Percentiles rank a stretch among this genome's conserved stretches.
These are phyloP conservation scores for Echinarachnius parma DNA, from an alignment of 53 echinoderm and acorn worm genomes.

Conservation along the genomic window DNA sequence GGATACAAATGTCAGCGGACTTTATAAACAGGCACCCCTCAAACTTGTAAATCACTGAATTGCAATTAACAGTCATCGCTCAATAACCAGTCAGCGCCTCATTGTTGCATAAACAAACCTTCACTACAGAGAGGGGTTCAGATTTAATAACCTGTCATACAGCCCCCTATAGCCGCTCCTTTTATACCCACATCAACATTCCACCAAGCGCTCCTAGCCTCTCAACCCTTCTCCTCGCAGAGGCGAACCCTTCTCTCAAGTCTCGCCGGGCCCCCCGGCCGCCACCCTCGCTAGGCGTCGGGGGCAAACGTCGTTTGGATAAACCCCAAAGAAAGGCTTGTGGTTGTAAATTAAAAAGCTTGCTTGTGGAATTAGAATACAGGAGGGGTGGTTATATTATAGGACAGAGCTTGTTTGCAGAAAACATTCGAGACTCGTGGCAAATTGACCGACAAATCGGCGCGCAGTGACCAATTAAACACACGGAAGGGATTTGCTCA, in stretches of 20 bases:
- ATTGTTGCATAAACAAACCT: slow-evolving; percentile 39
- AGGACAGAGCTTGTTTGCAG: too few species aligned
- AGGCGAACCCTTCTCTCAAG: not conserved
- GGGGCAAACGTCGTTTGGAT: slow-evolving; percentile 35
- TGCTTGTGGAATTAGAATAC: too few species aligned
- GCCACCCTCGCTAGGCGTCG: not conserved
- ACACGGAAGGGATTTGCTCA: not conserved
- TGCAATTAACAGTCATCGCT: slow-evolving; percentile 4
- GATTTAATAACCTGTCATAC: slow-evolving; percentile 45
- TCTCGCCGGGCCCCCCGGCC: not conserved
- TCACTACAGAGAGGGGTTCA: not conserved
- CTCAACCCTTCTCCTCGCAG: not conserved
- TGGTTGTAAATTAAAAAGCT: not conserved
- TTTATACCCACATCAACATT: slow-evolving; percentile 13
- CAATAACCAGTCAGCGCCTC: slow-evolving; percentile 32
- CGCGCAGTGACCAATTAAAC: slow-evolving; percentile 35
- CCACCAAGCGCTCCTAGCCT: slow-evolving; percentile 5
- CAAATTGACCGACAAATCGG: slow-evolving; percentile 37
- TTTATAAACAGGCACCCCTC: too few species aligned
- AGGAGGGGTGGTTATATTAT: too few species aligned
- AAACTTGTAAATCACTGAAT: slow-evolving; percentile 26
- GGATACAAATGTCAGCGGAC: too few species aligned
- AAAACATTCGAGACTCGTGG: slow-evolving; percentile 19
- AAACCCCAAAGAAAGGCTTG: slow-evolving; percentile 18
- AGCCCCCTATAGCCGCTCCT: too few species aligned